These are phyloP conservation scores for Atrichornis clamosus DNA, from an alignment of 2,113 vertebrate species.

Conservation along the genomic window DNA sequence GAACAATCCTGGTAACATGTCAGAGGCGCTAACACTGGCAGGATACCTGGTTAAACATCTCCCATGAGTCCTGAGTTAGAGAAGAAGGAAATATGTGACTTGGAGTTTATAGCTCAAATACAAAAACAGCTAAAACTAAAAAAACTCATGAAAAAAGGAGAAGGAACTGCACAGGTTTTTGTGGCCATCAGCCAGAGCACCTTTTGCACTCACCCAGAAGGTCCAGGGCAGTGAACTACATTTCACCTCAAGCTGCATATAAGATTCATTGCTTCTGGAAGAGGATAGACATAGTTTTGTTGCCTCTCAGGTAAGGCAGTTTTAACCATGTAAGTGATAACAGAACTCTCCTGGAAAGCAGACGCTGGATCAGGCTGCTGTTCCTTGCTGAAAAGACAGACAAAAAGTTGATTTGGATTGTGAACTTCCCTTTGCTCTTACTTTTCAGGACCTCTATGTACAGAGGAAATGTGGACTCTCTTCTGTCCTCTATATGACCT, in stretches of 20 bases:
- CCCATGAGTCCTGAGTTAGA: neutral
- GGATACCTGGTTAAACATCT: neutral
- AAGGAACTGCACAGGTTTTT: neutral
- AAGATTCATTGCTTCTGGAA: neutral
- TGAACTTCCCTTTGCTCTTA: neutral
- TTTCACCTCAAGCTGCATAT: neutral
- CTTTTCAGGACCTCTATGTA: neutral
- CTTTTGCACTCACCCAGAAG: neutral
- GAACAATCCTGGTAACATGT: neutral
- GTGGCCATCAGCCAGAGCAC: neutral
- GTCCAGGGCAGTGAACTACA: neutral
- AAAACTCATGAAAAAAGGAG: neutral
- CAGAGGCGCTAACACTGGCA: neutral
- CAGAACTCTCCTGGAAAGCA: neutral
- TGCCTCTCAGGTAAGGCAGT: neutral
- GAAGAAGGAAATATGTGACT: neutral
- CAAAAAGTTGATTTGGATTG: neutral
- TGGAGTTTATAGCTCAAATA: neutral
- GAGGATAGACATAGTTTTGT: neutral
- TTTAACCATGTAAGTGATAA: neutral
- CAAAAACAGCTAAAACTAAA: neutral
- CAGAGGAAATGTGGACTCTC: neutral
- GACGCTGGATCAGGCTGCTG: neutral
- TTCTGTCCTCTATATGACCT: neutral
- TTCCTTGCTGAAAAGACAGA: neutral